These are phyloP conservation scores for Oreochromis tanganicae DNA, from an alignment of 2,113 vertebrate species.

Conservation along the genomic window DNA sequence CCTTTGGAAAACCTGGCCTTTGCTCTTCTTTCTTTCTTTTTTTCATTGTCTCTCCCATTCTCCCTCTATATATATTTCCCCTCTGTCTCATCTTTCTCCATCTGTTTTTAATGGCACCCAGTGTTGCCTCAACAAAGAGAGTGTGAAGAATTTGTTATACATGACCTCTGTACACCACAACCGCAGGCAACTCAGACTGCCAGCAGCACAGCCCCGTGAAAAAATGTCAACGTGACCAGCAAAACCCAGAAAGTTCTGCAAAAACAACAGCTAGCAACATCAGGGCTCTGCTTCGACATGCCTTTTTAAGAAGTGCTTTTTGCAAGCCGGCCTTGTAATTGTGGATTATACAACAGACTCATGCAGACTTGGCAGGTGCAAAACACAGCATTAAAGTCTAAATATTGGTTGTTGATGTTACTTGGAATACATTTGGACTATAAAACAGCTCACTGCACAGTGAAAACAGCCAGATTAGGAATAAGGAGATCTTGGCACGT, in stretches of 20 bases:
- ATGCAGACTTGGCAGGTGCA: constrained; percentile 65
- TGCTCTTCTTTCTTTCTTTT: constrained; percentile 41
- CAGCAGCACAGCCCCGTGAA: constrained; percentile 44
- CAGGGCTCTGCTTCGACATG: constrained; percentile 58
- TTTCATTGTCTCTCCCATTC: constrained; percentile 23
- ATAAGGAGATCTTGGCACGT: constrained; percentile 29
- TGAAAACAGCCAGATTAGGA: neutral
- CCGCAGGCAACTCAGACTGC: constrained; percentile 53
- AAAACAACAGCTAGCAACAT: constrained; percentile 53
- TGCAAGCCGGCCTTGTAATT: constrained; percentile 68
- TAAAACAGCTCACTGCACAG: constrained; percentile 22
- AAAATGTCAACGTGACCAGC: constrained; percentile 63
- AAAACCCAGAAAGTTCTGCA: constrained; percentile 42
- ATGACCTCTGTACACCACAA: constrained; percentile 63
- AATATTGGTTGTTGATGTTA: constrained; percentile 59
- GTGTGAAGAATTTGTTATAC: constrained; percentile 75
- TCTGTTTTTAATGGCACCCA: constrained; percentile 63
- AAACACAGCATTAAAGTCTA: constrained; percentile 54
- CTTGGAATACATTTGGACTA: constrained; percentile 32
- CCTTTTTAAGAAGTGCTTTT: constrained; percentile 63
- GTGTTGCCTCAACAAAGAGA: constrained; percentile 65
- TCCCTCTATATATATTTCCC: constrained; percentile 35
- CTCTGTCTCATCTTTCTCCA: constrained; percentile 50
- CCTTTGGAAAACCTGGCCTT: constrained; percentile 66
- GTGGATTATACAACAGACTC: constrained; percentile 60